Base-by-base conservation (phyloP, 2,113 vertebrate genomes). In the Xenus cinereus region DNA sequence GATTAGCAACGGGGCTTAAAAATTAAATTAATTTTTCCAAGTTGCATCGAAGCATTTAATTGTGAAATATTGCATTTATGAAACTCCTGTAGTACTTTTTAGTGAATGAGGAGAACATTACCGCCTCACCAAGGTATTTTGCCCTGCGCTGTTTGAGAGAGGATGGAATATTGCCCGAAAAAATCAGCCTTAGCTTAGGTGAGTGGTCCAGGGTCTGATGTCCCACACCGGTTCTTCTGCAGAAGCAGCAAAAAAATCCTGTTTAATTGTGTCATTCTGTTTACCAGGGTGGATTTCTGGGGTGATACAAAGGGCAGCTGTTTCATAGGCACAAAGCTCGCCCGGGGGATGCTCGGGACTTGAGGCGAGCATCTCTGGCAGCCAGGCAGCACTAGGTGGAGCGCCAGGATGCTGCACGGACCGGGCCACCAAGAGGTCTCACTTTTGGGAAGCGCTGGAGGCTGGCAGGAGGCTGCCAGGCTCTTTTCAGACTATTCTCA, bases 391-490 rank as follows among this genome's bases (percentile, higher is more conserved):
- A 10, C 4, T 7, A 41, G 21, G 28, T 5, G 35, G 45, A 90
- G 39, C 0, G 8, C 51, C 57, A 41, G 33, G 67, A 56, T n/a
- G n/a, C n/a, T 8, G 73, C n/a, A 13, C 0, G 3, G n/a, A 23
- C 27, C 0, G 1, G 19, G 46, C 21, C 22, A 7, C n/a, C 5
- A 2, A 63, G 9, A 12, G 18, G 20, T 23, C 67, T 37, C 67
- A 6, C 4, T 19, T 32, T 33, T 11, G 19, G 11, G 43, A 46
- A 46, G 50, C 0, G 3, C 43, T 30, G 43, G 39, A 24, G 32
- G 45, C 32, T n/a, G 48, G 16, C 21, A 4, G 41, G 64, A 33
- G 35, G 37, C 45, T 80, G 35, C 24, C 71, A 14, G 46, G 26
- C 26, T 89, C 26, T 12, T 20, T 48, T 60, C 30, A 26, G 35